phyloP scores from a whole-genome alignment of 2,113 vertebrate genomes.

The Halichoerus grypus region DNA sequence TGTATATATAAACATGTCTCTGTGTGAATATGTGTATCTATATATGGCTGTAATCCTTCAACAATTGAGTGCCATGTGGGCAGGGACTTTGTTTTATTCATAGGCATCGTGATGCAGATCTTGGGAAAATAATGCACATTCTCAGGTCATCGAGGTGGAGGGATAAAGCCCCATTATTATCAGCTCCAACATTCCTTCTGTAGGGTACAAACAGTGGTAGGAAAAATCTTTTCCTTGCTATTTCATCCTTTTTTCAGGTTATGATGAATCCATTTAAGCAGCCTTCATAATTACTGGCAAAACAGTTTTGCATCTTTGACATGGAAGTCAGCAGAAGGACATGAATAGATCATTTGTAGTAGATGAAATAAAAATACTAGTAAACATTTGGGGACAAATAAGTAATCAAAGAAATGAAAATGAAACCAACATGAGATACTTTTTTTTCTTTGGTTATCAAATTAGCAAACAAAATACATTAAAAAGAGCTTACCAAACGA shows the following conservation, averaged over 20 bases:
- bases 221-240: conserved; percentile 14
- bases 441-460: background rate
- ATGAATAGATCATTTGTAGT: background rate
- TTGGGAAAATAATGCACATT: conserved; percentile 26
- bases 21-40: background rate
- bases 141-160: background rate
- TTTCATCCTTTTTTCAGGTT: conserved; percentile 5
- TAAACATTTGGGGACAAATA: background rate
- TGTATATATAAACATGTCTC: background rate
- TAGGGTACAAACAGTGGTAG: background rate
- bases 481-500: conserved; percentile 7
- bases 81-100: background rate
- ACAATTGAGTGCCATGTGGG: background rate
- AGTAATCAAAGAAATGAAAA: conserved; percentile 20
- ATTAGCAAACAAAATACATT: background rate
- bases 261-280: background rate
- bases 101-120: background rate
- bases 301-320: background rate
- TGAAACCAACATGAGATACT: background rate
- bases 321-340: background rate
- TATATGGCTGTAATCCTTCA: background rate
- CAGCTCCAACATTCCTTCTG: background rate
- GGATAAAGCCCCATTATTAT: background rate
- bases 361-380: conserved; percentile 18
- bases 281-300: background rate